Evolutionary conservation across 2,113 vertebrate genomes (phyloP).

Genomic region (Upupa epops): DNA sequence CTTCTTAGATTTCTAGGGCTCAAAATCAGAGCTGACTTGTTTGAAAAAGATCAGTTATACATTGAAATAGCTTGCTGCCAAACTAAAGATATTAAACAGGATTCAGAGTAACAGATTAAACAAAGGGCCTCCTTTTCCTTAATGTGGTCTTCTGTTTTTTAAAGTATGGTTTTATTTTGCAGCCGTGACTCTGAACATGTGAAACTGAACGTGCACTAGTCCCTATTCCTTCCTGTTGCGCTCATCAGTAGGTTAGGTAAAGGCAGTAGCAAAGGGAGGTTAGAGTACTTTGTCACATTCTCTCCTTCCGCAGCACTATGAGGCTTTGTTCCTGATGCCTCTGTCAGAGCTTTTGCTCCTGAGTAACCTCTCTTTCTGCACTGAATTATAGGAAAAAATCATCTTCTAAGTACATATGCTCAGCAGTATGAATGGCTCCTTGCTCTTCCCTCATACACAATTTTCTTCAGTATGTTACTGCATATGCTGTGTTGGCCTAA

Average conservation of each 20-base stretch:
- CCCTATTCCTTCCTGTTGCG: not conserved
- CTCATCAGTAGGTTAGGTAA: not conserved
- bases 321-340: not conserved
- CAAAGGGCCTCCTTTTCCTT: slow-evolving; percentile 36
- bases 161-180: not conserved
- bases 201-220: not conserved
- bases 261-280: not conserved
- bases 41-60: slow-evolving; percentile 48
- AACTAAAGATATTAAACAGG: slow-evolving; percentile 33
- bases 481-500: not conserved
- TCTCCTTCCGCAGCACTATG: not conserved
- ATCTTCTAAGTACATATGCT: not conserved
- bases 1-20: not conserved
- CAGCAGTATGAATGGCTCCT: not conserved
- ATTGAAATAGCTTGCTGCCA: slow-evolving; percentile 35
- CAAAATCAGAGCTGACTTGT: slow-evolving; percentile 5
- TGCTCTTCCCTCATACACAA: not conserved
- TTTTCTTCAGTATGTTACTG: not conserved
- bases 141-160: not conserved
- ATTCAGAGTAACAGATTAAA: slow-evolving; percentile 43
- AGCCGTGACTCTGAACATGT: not conserved
- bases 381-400: not conserved
- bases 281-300: not conserved
- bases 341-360: not conserved
- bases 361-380: not conserved